Conservation (phyloP, 2,113 vertebrate species). For the Synchiropus splendidus region DNA sequence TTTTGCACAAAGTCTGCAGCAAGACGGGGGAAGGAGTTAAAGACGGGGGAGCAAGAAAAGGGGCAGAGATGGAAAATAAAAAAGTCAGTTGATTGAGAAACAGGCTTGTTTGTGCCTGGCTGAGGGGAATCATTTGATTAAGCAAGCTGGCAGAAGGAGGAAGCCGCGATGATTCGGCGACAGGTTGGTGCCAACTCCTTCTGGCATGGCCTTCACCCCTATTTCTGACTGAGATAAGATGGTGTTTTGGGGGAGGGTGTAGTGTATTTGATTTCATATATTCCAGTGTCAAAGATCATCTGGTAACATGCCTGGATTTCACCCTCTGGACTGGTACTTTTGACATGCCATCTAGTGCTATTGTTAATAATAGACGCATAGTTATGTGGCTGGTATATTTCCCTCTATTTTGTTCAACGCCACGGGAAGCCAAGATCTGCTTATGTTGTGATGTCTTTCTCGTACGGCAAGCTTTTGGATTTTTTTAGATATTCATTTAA, state of each 20-base stretch:
- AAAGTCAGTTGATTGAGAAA: conserved; percentile 34
- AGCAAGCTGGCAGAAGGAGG: conserved; percentile 53
- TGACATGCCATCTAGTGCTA: too few species aligned
- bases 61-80: conserved; percentile 5
- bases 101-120: conserved; percentile 36
- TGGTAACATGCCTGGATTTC: too few species aligned
- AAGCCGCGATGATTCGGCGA: conserved; percentile 62
- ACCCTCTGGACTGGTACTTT: too few species aligned
- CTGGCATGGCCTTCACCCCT: conserved; percentile 49
- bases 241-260: conserved; percentile 11
- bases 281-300: too few species aligned
- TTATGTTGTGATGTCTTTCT: too few species aligned
- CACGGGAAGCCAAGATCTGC: too few species aligned
- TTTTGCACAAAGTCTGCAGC: conserved; percentile 10
- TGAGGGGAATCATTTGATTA: conserved; percentile 56
- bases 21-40: conserved; percentile 12
- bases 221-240: conserved; percentile 35
- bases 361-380: too few species aligned
- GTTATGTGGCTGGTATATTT: too few species aligned
- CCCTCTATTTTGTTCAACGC: too few species aligned
- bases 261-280: conserved; percentile 1
- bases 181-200: conserved; percentile 51
- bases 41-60: conserved; percentile 1
- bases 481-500: too few species aligned
- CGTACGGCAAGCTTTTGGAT: too few species aligned